Base-by-base conservation (phyloP, 2,888 invertebrate species). In the Cremastinae sp. region DNA sequence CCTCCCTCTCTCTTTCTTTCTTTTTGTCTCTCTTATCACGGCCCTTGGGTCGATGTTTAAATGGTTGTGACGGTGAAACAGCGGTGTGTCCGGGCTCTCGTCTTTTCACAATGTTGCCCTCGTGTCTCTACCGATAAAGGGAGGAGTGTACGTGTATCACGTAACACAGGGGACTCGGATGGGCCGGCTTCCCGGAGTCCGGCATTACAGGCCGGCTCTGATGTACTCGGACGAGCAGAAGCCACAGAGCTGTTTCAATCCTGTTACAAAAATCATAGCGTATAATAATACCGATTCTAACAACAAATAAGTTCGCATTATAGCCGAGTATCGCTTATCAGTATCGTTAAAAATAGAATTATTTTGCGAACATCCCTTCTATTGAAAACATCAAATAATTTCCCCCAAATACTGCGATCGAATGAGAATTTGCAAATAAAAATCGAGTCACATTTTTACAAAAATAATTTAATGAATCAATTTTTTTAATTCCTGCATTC, bases 211-310 rank as follows among this genome's bases (percentile, higher is more conserved):
- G 55, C 58, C 51, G 41, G 49, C 69, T 76, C 10, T 62, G 71
- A 74, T 66, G 69, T 74, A 74, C 75, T 28, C 59, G 56, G 16
- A 53, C 22, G 43, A 55, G 58, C 82, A 83, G 84, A 80, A 75
- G 83, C 85, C 83, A 74, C 82, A 84, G 78, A 80, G 81, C 81
- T 85, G 82, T 82, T 53, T 65, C 72, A 81, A 84, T 85, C 84
- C 82, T 82, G 82, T 85, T 85, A 84, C 72, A 80, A 65, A 65
- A 85, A 85, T 83, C 78, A 74, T 69, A 69, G 70, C 77, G 78
- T 79, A 82, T 83, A 79, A 81, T 81, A 71, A 59, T 47, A 20
- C 0, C 16, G 28, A 8, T 22, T 45, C 0, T 1, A 7, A n/a
- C 8, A 18, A 18, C 8, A 12, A 45, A 1, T 1, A 14, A 49